Evolutionary conservation across 2,797 vertebrate species (phyloP), one percentile per base, ranked within the genome.

Genomic region (Sphenopsis melanotis): DNA sequence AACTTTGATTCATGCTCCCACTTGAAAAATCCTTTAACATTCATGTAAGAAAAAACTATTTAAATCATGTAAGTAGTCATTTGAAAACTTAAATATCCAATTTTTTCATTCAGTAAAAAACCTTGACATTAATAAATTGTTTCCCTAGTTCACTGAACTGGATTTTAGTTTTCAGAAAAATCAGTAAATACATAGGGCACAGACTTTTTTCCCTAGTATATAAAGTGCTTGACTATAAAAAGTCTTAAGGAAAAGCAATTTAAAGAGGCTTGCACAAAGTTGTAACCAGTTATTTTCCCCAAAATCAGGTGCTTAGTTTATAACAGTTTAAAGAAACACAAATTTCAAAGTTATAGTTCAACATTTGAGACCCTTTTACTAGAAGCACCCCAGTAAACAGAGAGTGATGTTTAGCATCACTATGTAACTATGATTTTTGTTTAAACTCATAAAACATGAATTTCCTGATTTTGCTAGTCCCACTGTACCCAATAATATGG

Each of bases 401-500:
- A 83, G 27, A 72, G 60, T 90, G 87, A 96, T 94, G 60, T 93
- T 96, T 94, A 89, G 69, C 72, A 74, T 94, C 89, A 87, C 68
- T 56, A 27, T 91, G 52, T 83, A 84, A 75, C 96, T 96, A 94
- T 97, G 92, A 96, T 97, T 97, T 97, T 82, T 76, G 59, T 84
- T 96, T 94, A 90, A 97, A 79, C 92, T 95, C 90, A 94, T 97
- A 95, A 98, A 97, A 96, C 79, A 85, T 18, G 44, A 77, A 95
- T 95, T 97, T 97, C 96, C 93, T 98, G 95, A 84, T 89, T 97
- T 97, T 97, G 70, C 89, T 97, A 85, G 93, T 96, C 94, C 96
- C 96, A 89, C 72, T 89, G 93, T 84, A 97, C 77, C 81, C 15
- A 95, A 91, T 97, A 97, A 97, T 90, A 77, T 57, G 77, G 94